Evolutionary conservation across 1,140 invertebrate species (phyloP).

Genomic region (Lethrus apterus): DNA sequence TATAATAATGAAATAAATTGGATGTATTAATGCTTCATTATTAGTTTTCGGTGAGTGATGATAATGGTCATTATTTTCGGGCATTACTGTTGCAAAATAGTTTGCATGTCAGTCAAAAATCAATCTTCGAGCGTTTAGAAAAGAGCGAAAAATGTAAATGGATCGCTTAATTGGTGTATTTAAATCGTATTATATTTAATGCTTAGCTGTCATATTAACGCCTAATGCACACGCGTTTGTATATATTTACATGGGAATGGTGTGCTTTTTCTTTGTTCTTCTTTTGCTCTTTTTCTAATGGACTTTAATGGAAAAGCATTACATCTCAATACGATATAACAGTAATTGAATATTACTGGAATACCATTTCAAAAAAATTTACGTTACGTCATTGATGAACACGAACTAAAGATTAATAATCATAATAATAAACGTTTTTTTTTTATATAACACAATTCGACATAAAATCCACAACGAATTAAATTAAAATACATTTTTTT

Average conservation of each 20-base stretch:
- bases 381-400: too few relatives aligned
- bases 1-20: constrained; percentile 42
- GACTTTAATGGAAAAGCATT: constrained; percentile 9
- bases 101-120: constrained; percentile 2
- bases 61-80: constrained; percentile 36
- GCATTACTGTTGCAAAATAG: constrained; percentile 14
- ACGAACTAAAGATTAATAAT: too few relatives aligned
- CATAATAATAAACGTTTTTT: too few relatives aligned
- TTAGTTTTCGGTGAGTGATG: constrained; percentile 37
- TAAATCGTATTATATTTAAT: constrained; percentile 23
- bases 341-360: too few relatives aligned
- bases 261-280: background rate
- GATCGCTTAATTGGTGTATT: constrained; percentile 23
- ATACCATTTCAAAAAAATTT: too few relatives aligned
- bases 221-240: constrained; percentile 21
- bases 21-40: constrained; percentile 37
- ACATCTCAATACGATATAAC: too few relatives aligned
- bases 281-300: constrained; percentile 8
- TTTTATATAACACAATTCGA: too few relatives aligned
- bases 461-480: too few relatives aligned
- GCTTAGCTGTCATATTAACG: constrained; percentile 21
- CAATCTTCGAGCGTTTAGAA: constrained; percentile 1
- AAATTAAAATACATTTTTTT: too few relatives aligned
- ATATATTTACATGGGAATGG: constrained; percentile 24
- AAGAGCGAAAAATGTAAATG: constrained; percentile 10